phyloP scores from a whole-genome alignment of 2,797 vertebrate genomes.

The Gallirallus australis region DNA sequence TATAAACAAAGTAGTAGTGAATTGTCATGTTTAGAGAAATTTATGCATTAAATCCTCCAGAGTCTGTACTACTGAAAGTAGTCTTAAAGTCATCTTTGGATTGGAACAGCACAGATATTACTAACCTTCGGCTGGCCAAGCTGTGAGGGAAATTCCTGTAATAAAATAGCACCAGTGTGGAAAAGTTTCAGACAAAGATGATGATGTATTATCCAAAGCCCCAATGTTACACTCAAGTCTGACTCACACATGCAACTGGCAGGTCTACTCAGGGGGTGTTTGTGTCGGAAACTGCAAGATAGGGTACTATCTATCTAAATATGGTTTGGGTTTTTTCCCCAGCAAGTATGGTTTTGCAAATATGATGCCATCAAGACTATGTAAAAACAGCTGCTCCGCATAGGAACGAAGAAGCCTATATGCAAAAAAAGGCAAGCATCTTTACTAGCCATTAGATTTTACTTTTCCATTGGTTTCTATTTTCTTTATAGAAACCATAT shows the following conservation, averaged over 20 bases:
- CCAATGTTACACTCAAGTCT: not conserved
- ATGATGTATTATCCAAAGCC: not conserved
- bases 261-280: not conserved
- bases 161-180: not conserved
- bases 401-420: not conserved
- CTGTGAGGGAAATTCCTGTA: not conserved
- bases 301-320: not conserved
- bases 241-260: not conserved
- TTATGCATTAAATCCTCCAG: not conserved
- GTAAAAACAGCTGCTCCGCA: not conserved
- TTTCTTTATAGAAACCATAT: not conserved
- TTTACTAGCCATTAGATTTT: not conserved
- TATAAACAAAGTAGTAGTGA: not conserved
- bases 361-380: not conserved
- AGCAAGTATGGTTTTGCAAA: not conserved
- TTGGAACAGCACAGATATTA: not conserved
- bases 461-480: not conserved
- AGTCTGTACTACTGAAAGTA: not conserved
- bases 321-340: accelerated
- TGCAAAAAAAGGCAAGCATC: not conserved
- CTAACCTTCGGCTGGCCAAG: not conserved
- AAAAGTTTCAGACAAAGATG: not conserved
- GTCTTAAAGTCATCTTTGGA: not conserved
- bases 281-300: not conserved
- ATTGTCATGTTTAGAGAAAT: not conserved